These are phyloP conservation scores for Melanotus villosus DNA, from an alignment of 2,888 invertebrate genomes.

Conservation along the genomic window DNA sequence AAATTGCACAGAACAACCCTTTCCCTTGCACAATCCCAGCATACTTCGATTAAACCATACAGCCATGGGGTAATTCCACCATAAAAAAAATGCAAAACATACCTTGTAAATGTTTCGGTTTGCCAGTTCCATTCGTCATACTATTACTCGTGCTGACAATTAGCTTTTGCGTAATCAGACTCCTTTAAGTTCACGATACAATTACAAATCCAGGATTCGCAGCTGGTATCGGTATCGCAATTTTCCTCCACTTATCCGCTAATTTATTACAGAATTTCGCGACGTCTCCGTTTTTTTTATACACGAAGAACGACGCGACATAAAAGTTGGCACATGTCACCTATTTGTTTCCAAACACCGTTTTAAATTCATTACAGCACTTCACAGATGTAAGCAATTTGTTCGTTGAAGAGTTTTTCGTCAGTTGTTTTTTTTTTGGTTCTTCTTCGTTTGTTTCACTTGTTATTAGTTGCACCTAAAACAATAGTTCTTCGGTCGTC, in stretches of 20 bases:
- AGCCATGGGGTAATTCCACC: not conserved
- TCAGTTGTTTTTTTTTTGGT: too few species aligned
- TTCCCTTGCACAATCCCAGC: too few species aligned
- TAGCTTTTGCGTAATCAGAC: constrained; percentile 26
- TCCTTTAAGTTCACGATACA: not conserved
- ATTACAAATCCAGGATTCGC: not conserved
- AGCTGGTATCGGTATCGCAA: constrained; percentile 13
- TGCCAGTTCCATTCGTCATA: constrained; percentile 63
- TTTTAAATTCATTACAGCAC: constrained; percentile 30
- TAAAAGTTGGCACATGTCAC: constrained; percentile 23
- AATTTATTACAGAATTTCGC: constrained; percentile 24
- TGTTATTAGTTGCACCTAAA: too few species aligned
- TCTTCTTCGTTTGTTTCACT: too few species aligned
- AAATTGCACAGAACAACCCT: too few species aligned
- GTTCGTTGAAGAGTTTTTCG: too few species aligned
- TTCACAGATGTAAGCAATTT: constrained; percentile 25
- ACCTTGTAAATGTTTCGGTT: constrained; percentile 50
- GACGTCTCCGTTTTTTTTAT: constrained; percentile 10
- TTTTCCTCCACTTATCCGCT: constrained; percentile 24
- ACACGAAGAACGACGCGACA: not conserved
- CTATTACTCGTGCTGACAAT: constrained; percentile 47
- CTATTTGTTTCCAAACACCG: constrained; percentile 24
- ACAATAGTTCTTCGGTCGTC: too few species aligned
- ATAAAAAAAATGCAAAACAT: not conserved
- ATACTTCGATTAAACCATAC: too few species aligned